Evolutionary conservation across 2,888 invertebrate genomes (phyloP).

Genomic region (Anaspis maculata): DNA sequence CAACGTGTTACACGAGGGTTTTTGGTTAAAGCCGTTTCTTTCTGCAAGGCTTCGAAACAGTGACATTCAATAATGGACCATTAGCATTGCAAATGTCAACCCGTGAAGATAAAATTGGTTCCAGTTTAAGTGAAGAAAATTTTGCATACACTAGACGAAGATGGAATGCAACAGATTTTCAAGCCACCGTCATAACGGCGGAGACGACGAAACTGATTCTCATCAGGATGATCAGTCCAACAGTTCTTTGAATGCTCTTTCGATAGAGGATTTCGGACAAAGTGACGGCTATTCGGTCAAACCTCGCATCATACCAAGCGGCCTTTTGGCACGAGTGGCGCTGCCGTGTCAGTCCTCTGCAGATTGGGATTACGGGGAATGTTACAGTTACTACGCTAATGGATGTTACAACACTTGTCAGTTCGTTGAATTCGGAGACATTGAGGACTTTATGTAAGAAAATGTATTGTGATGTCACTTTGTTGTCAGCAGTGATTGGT

Average conservation of each 20-base stretch:
- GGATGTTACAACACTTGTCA: constrained; percentile 53
- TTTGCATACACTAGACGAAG: too few relatives aligned
- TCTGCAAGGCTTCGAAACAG: too few relatives aligned
- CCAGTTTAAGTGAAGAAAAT: too few relatives aligned
- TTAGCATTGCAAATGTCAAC: too few relatives aligned
- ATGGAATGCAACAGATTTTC: constrained; percentile 10
- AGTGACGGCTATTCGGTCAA: neutral
- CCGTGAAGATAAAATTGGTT: too few relatives aligned
- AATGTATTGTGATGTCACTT: constrained; percentile 1
- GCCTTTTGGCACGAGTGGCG: constrained; percentile 26
- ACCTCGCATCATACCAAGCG: constrained; percentile 15
- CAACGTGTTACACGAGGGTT: too few relatives aligned
- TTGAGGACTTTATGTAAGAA: constrained; percentile 72
- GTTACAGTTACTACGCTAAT: constrained; percentile 55
- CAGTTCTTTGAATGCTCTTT: too few relatives aligned
- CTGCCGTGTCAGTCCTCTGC: constrained; percentile 26
- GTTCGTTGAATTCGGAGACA: constrained; percentile 57
- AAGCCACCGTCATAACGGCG: neutral
- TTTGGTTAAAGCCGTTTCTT: too few relatives aligned
- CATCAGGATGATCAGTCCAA: too few relatives aligned
- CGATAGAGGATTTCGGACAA: neutral
- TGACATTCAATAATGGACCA: too few relatives aligned
- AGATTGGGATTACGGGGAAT: constrained; percentile 57
- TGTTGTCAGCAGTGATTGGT: neutral
- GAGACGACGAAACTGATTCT: constrained; percentile 3